Evolutionary conservation across 2,888 invertebrate genomes (phyloP), one percentile per base, ranked within the genome.

Genomic region (Tachystola acroxantha): DNA sequence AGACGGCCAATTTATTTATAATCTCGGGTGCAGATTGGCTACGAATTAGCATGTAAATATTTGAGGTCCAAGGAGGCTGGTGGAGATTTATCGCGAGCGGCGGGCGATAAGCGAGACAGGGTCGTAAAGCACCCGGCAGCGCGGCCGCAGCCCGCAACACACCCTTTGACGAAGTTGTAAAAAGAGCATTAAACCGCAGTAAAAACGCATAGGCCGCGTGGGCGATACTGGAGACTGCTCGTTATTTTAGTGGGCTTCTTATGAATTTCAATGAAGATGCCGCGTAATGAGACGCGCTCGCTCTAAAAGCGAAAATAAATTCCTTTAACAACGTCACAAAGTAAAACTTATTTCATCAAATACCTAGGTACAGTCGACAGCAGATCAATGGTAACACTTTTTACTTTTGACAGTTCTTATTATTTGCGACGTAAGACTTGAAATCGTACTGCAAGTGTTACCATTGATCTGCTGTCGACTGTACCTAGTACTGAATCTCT

Each of bases 21-120:
- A 85, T 84, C 85, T 84, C 77, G 75, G 77, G 73, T 74, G 75
- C 78, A 66, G 73, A 84, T 80, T 77, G 79, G 68, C 80, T 79
- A 81, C 73, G 82, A 84, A 86, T 85, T 85, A 86, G 76, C 82
- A 85, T 86, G 81, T 86, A 81, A 86, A 86, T 86, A 86, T 85
- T 86, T 82, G 77, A 86, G 71, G 84, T 84, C 82, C 81, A 74
- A 74, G 78, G 72, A 79, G 73, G 60, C 69, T 71, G 70, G 75
- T 63, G 62, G 72, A 81, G 86, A 86, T 85, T 85, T 85, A 86
- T 85, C 84, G 68, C 64, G 66, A 81, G 73, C 56, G 73, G 71
- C 66, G 55, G 39, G 55, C 75, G 86, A 86, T 86, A 86, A 86
- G 84, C 78, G 74, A 74, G 71, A 68, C 72, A 54, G 62, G 53